A percentile compares a stretch with the other conserved stretches of the same genome.
phyloP scores from a whole-genome alignment of 1,140 invertebrate genomes.

The Megathymus violae region DNA sequence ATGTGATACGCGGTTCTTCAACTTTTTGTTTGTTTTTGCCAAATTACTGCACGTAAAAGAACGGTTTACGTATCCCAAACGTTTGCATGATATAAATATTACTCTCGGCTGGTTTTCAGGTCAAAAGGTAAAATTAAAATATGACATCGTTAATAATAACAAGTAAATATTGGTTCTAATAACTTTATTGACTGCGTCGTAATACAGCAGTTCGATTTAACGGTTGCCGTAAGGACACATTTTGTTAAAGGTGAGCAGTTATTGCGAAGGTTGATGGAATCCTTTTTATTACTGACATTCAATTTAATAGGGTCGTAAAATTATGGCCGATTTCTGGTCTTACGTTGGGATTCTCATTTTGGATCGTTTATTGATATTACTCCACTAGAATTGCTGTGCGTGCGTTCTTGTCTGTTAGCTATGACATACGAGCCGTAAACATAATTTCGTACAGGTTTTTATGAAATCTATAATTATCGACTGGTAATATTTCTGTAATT shows the following conservation, averaged over 20 bases:
- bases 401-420: too few relatives aligned
- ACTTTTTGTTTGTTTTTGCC: too few relatives aligned
- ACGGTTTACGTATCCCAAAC: too few relatives aligned
- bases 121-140: constrained; percentile 15
- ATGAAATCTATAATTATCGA: too few relatives aligned
- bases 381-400: too few relatives aligned
- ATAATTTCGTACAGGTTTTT: too few relatives aligned
- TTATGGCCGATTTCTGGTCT: neutral
- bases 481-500: too few relatives aligned
- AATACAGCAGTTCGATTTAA: constrained; percentile 17
- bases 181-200: constrained; percentile 29
- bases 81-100: too few relatives aligned
- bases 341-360: neutral
- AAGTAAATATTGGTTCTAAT: constrained; percentile 5
- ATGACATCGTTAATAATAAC: constrained; percentile 18
- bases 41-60: too few relatives aligned
- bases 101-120: constrained; percentile 1
- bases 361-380: neutral
- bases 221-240: constrained; percentile 21
- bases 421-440: too few relatives aligned
- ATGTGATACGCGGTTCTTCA: too few relatives aligned
- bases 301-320: constrained; percentile 1
- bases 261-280: constrained; percentile 18
- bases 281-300: constrained; percentile 15
- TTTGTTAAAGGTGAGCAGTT: constrained; percentile 17